These are phyloP conservation scores for Diacarnus erythraeanus DNA, from an alignment of 37 sponge, comb jelly and placozoan genomes.

Conservation along the genomic window DNA sequence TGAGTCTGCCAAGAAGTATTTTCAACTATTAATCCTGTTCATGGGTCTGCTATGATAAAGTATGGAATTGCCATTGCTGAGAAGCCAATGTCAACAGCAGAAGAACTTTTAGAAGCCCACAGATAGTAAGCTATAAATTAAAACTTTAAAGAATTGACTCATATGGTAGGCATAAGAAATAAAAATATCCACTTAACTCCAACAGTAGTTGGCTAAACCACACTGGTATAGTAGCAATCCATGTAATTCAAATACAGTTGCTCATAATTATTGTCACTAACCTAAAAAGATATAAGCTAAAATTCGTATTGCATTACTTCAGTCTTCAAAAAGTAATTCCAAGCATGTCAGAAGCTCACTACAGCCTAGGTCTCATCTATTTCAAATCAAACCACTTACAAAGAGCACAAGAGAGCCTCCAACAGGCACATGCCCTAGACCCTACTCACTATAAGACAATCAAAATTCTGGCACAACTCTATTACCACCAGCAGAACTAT, in stretches of 20 bases:
- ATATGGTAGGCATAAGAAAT: too few species aligned
- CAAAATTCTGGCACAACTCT: constrained; percentile 10
- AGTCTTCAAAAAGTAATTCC: constrained; percentile 30
- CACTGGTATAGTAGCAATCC: too few species aligned
- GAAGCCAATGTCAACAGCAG: background rate
- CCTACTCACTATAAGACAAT: constrained; percentile 34
- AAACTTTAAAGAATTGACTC: too few species aligned
- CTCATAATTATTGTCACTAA: constrained; percentile 11
- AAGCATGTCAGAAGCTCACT: constrained; percentile 16
- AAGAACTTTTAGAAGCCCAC: background rate
- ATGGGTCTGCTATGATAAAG: constrained; percentile 21
- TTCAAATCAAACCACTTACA: constrained; percentile 10
- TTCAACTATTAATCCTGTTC: too few species aligned
- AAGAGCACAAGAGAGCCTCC: constrained; percentile 31
- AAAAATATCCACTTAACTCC: too few species aligned
- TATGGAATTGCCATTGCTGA: background rate
- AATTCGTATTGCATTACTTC: background rate
- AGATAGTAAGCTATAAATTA: constrained; percentile 39
- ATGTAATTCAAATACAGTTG: background rate
- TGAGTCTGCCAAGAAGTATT: constrained; percentile 26
- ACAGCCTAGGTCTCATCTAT: constrained; percentile 39
- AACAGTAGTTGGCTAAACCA: too few species aligned
- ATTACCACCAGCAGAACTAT: constrained; percentile 4
- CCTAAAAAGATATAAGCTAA: background rate
- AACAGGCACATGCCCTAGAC: constrained; percentile 19